Base-by-base conservation (phyloP, 92 coral and sea anemone genomes). In the Isaurus tuberculatus region DNA sequence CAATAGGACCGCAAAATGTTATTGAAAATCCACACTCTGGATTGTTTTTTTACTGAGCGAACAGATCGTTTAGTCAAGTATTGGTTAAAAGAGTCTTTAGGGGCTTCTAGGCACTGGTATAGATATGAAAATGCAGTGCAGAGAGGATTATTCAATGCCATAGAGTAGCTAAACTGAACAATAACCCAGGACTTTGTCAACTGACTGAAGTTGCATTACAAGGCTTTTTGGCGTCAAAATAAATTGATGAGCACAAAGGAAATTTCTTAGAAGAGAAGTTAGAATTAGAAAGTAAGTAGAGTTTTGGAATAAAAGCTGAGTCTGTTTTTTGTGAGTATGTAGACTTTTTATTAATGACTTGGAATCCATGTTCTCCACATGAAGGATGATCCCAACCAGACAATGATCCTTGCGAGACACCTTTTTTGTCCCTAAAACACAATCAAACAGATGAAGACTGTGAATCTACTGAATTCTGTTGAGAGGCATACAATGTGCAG, bases 321-420 rank as follows among this genome's bases (percentile, higher is more conserved):
- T 46, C 75, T 42, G 69, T 64, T 43, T 86, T 92, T 80, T 92
- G 91, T 40, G 85, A 90, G 64, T 92, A 90, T 87, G 95, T 90
- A 51, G 90, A 90, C 79, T 92, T 89, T 80, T 17, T 92, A 20
- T 37, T 87, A 46, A 64, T 87, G n/a, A 92, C 93, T 36, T 90
- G 89, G 87, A 92, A 92, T 85, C 95, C 95, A 27, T 85, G 85
- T 42, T 77, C 85, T 80, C 95, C 93, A 71, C 89, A 91, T 20
- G 86, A 91, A 42, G 92, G 95, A 14, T 91, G 92, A 89, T 78
- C 86, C 66, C 89, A 92, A 81, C 95, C 93, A 63, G 65, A 63
- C 58, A 19, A 63, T 86, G 93, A 92, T 79, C 93, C 93, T 32
- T 92, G 91, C 73, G 89, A 89, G 75, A 90, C 74, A 89, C 65